A percentile compares a stretch with the other conserved stretches of the same genome.
These are phyloP conservation scores for Pelusios castaneus DNA, from an alignment of 2,113 vertebrate species.

Conservation along the genomic window DNA sequence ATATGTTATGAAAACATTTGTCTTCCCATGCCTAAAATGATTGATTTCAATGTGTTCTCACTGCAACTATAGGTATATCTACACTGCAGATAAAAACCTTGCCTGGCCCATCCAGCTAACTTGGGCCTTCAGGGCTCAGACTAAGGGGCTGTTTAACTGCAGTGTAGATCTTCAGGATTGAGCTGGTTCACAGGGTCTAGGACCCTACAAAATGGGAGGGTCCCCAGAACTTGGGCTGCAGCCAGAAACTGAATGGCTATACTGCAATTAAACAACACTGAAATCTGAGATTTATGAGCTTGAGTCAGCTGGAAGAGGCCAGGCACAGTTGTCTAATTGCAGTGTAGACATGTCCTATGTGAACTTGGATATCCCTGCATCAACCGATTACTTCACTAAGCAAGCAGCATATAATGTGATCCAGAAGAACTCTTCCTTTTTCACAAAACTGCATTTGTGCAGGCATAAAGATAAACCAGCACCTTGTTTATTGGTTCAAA, in stretches of 20 bases:
- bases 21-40: accelerated
- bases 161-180: not conserved
- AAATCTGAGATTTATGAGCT: not conserved
- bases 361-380: not conserved
- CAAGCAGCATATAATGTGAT: not conserved
- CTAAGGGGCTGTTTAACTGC: not conserved
- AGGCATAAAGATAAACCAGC: not conserved
- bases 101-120: not conserved
- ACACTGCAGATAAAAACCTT: not conserved
- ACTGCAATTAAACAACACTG: not conserved
- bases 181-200: not conserved
- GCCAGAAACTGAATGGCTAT: no score
- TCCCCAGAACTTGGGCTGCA: not conserved
- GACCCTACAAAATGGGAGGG: not conserved
- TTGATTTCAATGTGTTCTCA: not conserved
- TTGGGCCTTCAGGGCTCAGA: no score
- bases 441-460: not conserved
- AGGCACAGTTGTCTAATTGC: not conserved
- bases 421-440: not conserved
- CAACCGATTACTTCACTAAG: not conserved
- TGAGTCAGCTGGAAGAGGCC: not conserved
- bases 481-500: not conserved
- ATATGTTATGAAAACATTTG: not conserved
- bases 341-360: not conserved
- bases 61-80: not conserved